Evolutionary conservation across 2,888 invertebrate genomes (phyloP).

Genomic region (Phyto melanocephala): DNA sequence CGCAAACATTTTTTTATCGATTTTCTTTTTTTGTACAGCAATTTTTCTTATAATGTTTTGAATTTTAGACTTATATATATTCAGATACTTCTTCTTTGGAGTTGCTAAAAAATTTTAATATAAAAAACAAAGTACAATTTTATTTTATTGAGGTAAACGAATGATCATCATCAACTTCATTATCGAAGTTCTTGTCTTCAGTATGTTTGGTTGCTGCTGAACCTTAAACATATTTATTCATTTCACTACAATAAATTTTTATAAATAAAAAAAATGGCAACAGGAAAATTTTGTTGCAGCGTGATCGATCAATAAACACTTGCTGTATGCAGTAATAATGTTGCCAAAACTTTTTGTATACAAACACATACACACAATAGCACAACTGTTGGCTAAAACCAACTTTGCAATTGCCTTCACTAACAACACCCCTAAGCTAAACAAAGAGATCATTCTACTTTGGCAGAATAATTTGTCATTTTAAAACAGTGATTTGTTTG

Average conservation of each 20-base stretch:
- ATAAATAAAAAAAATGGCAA: slow-evolving; percentile 46
- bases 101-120: slow-evolving; percentile 4
- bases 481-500: slow-evolving; percentile 61
- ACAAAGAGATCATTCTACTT: slow-evolving; percentile 59
- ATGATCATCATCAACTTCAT: slow-evolving; percentile 25
- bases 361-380: slow-evolving; percentile 14
- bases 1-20: slow-evolving; percentile 42
- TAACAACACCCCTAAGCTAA: slow-evolving; percentile 52
- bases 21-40: slow-evolving; percentile 11
- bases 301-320: slow-evolving; percentile 67
- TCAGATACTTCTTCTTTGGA: slow-evolving; percentile 25
- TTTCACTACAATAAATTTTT: neutral
- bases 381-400: slow-evolving; percentile 12
- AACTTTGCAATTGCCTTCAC: slow-evolving; percentile 27
- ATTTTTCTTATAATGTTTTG: slow-evolving; percentile 18
- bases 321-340: slow-evolving; percentile 63
- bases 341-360: slow-evolving; percentile 47
- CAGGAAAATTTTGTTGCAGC: slow-evolving; percentile 66
- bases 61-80: too few species aligned
- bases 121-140: slow-evolving; percentile 38
- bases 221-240: slow-evolving; percentile 41
- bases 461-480: slow-evolving; percentile 76
- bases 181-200: slow-evolving; percentile 18
- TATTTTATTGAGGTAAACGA: slow-evolving; percentile 60
- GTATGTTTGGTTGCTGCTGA: slow-evolving; percentile 43